Base-by-base conservation (phyloP, 2,797 vertebrate genomes). In the Poecilia velifera region DNA sequence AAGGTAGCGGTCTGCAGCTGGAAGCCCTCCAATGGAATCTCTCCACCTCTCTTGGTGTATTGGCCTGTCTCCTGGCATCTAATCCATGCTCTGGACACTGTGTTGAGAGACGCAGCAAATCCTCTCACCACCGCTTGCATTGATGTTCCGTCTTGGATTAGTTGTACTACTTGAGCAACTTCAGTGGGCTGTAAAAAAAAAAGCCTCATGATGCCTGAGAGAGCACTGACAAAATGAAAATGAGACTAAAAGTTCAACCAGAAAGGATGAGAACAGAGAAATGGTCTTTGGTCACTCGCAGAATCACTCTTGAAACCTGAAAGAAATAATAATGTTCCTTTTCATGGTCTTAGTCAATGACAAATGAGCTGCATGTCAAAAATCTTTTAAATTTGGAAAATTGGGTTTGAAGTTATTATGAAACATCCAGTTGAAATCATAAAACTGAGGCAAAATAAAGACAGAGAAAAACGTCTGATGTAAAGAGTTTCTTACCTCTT, bases 401-500 rank as follows among this genome's bases (percentile, higher is more conserved):
- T 2, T 31, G 31, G 31, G 31, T 31, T 31, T 31, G 31, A 31
- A 31, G 31, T 34, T 34, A 64, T 34, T 16, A 64, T 64, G 5
- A 64, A 64, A 64, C 10, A 7, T 18, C 59, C 31, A 64, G 20
- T 31, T 31, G 31, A 31, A 31, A 31, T 2, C 31, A 31, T 31
- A 31, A 31, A 31, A 31, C 31, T 31, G 31, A 31, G 31, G 31
- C 31, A 31, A 31, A 31, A 31, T 66, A 36, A 20, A 39, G 5
- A 18, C 6, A 31, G 12, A 59, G 6, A 18, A 66, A 66, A 36
- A 66, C 3, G 3, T 39, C 34, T 28, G 0, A 28, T 20, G 28
- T 20, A 9, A 18, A 1, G 28, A 34, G 8, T 2, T 28, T 57
- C 14, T 87, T 85, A 97, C 97, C 96, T 98, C 97, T 4, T 97